phyloP scores from a whole-genome alignment of 2,888 invertebrate species.

The Microctonus brassicae region DNA sequence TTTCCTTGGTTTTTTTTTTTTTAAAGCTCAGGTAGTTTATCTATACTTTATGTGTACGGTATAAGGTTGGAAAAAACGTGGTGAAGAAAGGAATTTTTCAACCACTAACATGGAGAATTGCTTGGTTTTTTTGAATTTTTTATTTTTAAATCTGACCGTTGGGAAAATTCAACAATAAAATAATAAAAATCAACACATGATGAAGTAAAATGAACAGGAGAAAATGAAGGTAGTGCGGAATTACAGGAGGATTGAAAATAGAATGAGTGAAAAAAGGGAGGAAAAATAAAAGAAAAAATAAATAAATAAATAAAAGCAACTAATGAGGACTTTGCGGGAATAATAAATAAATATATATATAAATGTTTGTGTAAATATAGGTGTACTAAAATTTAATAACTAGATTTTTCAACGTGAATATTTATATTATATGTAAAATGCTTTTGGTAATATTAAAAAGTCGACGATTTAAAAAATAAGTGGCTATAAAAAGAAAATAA shows the following conservation, averaged over 20 bases:
- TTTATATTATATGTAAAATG: background rate
- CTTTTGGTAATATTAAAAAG: background rate
- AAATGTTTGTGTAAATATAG: background rate
- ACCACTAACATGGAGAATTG: background rate
- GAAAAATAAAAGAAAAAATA: background rate
- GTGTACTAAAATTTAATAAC: background rate
- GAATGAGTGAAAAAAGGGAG: background rate
- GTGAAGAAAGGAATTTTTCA: background rate
- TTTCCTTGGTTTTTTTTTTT: background rate
- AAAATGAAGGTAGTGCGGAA: background rate
- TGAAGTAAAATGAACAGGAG: background rate
- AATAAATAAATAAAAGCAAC: background rate
- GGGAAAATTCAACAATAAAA: background rate
- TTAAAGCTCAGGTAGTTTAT: background rate
- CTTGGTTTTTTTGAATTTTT: background rate
- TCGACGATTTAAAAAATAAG: too few species aligned
- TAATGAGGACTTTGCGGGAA: background rate
- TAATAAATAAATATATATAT: background rate
- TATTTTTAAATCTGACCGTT: background rate
- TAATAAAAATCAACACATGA: background rate
- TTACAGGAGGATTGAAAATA: background rate
- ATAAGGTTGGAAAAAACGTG: background rate
- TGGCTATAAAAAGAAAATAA: too few species aligned
- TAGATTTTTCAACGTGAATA: background rate
- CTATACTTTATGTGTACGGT: background rate